phyloP scores from a whole-genome alignment of 2,797 vertebrate species.

The Pangasius djambal region DNA sequence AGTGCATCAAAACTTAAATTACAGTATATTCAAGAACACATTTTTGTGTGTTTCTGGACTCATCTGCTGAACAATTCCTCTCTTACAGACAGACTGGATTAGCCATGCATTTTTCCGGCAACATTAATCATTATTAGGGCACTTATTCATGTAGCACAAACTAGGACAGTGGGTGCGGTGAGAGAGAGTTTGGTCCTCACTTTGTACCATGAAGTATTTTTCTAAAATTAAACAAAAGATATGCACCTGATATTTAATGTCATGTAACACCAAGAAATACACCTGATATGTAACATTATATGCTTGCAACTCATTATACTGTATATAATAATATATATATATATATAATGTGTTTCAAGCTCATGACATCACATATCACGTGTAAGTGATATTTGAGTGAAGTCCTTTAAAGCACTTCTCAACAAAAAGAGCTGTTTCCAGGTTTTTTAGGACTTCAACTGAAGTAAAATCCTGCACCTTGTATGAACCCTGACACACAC shows the following conservation, averaged over 20 bases:
- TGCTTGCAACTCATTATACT: not conserved
- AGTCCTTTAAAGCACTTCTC: not conserved
- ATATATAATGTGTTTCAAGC: not conserved
- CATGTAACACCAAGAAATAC: too few species aligned
- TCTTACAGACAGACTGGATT: not conserved
- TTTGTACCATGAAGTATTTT: not conserved
- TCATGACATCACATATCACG: not conserved
- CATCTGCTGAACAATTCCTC: not conserved
- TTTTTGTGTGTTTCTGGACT: not conserved
- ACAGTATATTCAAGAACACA: not conserved
- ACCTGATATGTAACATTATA: not conserved
- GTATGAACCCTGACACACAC: not conserved
- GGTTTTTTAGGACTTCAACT: not conserved
- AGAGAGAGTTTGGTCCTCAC: not conserved
- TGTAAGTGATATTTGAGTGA: not conserved
- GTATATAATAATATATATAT: not conserved
- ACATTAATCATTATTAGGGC: slow-evolving; percentile 10
- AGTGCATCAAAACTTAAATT: not conserved
- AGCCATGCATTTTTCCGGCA: not conserved
- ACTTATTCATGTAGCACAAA: not conserved
- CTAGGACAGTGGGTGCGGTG: not conserved
- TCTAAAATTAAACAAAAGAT: not conserved
- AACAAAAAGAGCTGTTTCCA: not conserved
- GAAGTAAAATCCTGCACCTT: not conserved
- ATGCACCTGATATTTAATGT: not conserved